Base-by-base conservation (phyloP, 37 sponge, comb jelly and placozoan species). In the Halichondria panicea region DNA sequence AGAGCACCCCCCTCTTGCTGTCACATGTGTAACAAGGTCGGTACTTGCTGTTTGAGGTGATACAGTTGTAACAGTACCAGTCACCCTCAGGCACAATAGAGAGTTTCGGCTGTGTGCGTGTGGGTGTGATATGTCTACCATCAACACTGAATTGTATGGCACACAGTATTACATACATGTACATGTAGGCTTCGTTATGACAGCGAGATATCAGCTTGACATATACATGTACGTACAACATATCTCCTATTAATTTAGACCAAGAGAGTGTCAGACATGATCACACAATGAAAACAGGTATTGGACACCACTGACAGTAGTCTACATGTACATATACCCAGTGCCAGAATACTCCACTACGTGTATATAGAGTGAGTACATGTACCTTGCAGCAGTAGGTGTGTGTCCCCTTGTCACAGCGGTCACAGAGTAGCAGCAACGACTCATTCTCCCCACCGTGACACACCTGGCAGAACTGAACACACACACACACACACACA, bases 351-450 rank as follows among this genome's bases (percentile, higher is more conserved):
- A n/a, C n/a, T n/a, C n/a, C n/a, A n/a, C n/a, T n/a, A n/a, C n/a
- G n/a, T n/a, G n/a, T n/a, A n/a, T n/a, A n/a, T n/a, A n/a, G n/a
- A 24, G 60, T 68, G 44, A 11, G 7, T 43, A 44, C 69, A 68
- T 15, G 3, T 60, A 87, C 88, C 66, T 79, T 87, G 72, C 97
- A 96, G 86, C 97, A 96, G 94, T 96, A 96, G 71, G 97, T 93
- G 80, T 96, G 97, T 24, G 85, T 86, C 0, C 96, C 96, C 13
- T 76, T 69, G 67, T 96, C 96, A 79, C 96, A 96, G 8, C 85
- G 82, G 64, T 96, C 96, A 81, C 96, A 96, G 27, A 96, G 77
- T 64, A 96, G 59, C 53, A 96, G 80, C 18, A 90, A 82, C 38
- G 79, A 76, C 74, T 96, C 97, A 46, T 90, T 75, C 41, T 93